These are phyloP conservation scores for Acanthis flammea DNA, from an alignment of 2,797 vertebrate species.

Conservation along the genomic window DNA sequence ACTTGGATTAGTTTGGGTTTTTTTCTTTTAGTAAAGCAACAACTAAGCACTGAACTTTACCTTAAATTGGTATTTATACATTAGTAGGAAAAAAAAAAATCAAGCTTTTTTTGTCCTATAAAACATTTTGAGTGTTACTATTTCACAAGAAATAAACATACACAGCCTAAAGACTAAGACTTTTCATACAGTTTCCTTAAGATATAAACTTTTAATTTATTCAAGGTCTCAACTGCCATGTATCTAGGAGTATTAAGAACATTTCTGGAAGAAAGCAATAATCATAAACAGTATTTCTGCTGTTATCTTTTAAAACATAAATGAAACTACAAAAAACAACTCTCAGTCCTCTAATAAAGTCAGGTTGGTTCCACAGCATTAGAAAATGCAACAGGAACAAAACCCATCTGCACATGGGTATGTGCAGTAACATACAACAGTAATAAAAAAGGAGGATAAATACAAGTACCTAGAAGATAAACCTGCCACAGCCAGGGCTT, in stretches of 20 bases:
- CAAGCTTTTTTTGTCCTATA: not conserved
- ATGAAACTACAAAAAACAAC: not conserved
- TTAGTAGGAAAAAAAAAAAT: not conserved
- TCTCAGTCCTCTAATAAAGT: rapidly evolving
- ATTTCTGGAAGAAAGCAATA: not conserved
- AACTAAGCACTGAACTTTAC: not conserved
- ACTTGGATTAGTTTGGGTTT: not conserved
- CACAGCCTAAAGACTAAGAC: not conserved
- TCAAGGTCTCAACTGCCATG: not conserved
- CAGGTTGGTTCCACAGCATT: not conserved
- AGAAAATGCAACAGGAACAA: not conserved
- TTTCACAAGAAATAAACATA: not conserved
- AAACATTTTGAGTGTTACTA: not conserved
- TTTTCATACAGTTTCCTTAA: not conserved
- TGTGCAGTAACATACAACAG: not conserved
- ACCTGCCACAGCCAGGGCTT: not conserved
- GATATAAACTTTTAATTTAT: not conserved
- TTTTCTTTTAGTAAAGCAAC: not conserved
- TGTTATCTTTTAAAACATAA: not conserved
- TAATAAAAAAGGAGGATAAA: not conserved
- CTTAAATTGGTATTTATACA: not conserved
- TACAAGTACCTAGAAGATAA: not conserved
- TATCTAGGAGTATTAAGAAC: not conserved
- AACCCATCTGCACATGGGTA: not conserved
- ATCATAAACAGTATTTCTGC: not conserved